Percentiles rank a stretch among this genome's conserved stretches.
Conservation (phyloP, 2,888 invertebrate species). For the Drosophila pseudotakahashii region DNA sequence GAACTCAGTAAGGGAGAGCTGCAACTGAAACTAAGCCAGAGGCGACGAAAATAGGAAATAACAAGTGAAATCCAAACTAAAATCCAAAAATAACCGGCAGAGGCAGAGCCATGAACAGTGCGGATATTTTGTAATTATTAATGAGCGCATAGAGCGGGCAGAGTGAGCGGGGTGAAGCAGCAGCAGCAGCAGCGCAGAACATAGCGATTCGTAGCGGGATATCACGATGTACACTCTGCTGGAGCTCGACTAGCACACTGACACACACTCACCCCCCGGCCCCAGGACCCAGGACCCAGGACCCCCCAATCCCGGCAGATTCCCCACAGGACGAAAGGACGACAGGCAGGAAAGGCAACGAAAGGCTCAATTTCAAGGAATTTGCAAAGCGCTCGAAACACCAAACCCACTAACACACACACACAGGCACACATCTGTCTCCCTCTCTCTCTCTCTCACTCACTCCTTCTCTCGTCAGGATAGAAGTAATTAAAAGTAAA, state of each 20-base stretch:
- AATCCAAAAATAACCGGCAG: not conserved
- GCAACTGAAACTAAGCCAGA: slow-evolving; percentile 24
- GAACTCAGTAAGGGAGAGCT: slow-evolving; percentile 21
- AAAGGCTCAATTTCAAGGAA: slow-evolving; percentile 57
- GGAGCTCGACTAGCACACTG: slow-evolving; percentile 42
- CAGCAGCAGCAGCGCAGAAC: slow-evolving; percentile 13
- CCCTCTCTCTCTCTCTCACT: not conserved
- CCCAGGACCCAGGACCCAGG: not conserved
- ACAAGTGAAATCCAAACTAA: slow-evolving; percentile 3
- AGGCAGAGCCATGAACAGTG: slow-evolving; percentile 42
- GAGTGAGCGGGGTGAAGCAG: slow-evolving; percentile 32
- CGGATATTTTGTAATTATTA: slow-evolving; percentile 50
- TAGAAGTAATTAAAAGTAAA: slow-evolving; percentile 57
- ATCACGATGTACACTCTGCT: slow-evolving; percentile 53
- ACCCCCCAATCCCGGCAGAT: slow-evolving; percentile 12
- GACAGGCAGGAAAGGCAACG: slow-evolving; percentile 33
- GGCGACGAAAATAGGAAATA: slow-evolving; percentile 25
- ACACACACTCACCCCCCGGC: slow-evolving; percentile 10
- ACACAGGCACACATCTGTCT: slow-evolving; percentile 10
- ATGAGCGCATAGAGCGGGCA: slow-evolving; percentile 41
- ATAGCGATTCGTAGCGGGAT: slow-evolving; percentile 42
- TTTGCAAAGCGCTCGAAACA: slow-evolving; percentile 45
- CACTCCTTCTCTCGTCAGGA: slow-evolving; percentile 30
- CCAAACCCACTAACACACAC: slow-evolving; percentile 3
- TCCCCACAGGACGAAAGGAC: slow-evolving; percentile 36